A percentile compares a stretch with the other conserved stretches of the same genome.
These are phyloP conservation scores for Drosophila prostipennis DNA, from an alignment of 2,888 invertebrate species.

Conservation along the genomic window DNA sequence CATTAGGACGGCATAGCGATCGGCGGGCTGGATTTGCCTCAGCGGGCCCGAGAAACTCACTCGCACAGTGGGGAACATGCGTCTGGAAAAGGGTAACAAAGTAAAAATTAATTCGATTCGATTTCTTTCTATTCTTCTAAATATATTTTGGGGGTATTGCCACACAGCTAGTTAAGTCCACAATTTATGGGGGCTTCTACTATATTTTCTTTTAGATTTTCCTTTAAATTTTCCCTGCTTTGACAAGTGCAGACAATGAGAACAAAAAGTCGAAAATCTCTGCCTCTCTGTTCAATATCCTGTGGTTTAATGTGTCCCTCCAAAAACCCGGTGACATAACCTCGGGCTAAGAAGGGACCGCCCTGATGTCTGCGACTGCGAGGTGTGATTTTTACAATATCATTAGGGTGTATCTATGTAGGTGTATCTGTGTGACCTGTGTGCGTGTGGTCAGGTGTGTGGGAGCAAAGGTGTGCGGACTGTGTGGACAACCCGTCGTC, in stretches of 20 bases:
- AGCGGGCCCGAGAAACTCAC: constrained; percentile 93
- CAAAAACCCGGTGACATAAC: constrained; percentile 79
- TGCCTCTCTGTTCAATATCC: constrained; percentile 49
- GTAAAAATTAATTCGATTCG: constrained; percentile 22
- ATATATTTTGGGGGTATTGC: constrained; percentile 14
- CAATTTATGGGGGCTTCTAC: constrained; percentile 55
- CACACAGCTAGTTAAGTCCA: constrained; percentile 55
- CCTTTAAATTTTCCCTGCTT: constrained; percentile 24
- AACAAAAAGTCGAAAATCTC: constrained; percentile 10
- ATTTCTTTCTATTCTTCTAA: constrained; percentile 37
- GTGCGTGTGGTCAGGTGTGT: constrained; percentile 67
- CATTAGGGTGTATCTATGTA: constrained; percentile 60
- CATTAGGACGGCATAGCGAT: constrained; percentile 95
- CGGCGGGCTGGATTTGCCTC: constrained; percentile 88
- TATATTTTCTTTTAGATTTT: constrained; percentile 1
- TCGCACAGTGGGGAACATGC: constrained; percentile 98
- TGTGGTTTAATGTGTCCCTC: constrained; percentile 75
- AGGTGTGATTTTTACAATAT: constrained; percentile 82
- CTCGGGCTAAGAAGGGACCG: constrained; percentile 64
- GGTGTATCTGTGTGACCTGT: constrained; percentile 19
- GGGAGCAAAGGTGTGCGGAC: constrained; percentile 76
- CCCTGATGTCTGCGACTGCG: constrained; percentile 67
- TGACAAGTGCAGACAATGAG: constrained; percentile 69
- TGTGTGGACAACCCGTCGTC: constrained; percentile 77
- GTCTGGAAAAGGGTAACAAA: constrained; percentile 86